These are phyloP conservation scores for Heterotis niloticus DNA, from an alignment of 2,113 vertebrate genomes.

Conservation along the genomic window DNA sequence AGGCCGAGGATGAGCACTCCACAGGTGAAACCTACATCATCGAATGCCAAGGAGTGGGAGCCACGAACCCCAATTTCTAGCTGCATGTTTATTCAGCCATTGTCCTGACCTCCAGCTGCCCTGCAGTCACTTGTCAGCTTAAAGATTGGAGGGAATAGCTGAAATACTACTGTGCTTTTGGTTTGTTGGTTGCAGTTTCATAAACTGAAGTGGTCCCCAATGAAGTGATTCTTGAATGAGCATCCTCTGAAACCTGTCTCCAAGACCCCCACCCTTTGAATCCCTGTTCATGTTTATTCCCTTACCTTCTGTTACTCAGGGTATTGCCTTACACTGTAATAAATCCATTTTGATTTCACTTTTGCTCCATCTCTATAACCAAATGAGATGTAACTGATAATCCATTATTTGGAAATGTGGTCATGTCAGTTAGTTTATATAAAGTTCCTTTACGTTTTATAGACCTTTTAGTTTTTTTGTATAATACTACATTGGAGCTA, in stretches of 20 bases:
- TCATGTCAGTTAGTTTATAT: neutral
- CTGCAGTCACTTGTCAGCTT: neutral
- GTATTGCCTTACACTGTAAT: conserved; percentile 51
- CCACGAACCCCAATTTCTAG: conserved; percentile 69
- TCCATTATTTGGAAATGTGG: conserved; percentile 5
- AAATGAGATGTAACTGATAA: conserved; percentile 12
- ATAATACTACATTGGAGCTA: neutral
- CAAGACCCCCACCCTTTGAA: neutral
- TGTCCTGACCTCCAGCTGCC: conserved; percentile 20
- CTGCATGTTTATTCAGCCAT: neutral
- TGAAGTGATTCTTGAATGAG: conserved; percentile 8
- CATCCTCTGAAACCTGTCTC: neutral
- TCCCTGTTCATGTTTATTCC: neutral
- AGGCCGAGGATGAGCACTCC: conserved; percentile 73
- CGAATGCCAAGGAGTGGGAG: conserved; percentile 86
- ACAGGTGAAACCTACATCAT: conserved; percentile 74
- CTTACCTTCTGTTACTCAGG: conserved; percentile 49
- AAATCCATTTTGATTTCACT: conserved; percentile 20
- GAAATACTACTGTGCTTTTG: conserved; percentile 43
- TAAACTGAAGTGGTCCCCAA: neutral
- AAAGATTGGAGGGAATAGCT: conserved; percentile 32
- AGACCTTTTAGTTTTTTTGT: neutral
- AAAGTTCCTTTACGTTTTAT: neutral
- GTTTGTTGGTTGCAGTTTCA: conserved; percentile 8
- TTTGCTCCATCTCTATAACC: neutral